Percentiles rank a stretch among this genome's conserved stretches.
These are phyloP conservation scores for Nomada lathburiana DNA, from an alignment of 2,888 invertebrate genomes.

Conservation along the genomic window DNA sequence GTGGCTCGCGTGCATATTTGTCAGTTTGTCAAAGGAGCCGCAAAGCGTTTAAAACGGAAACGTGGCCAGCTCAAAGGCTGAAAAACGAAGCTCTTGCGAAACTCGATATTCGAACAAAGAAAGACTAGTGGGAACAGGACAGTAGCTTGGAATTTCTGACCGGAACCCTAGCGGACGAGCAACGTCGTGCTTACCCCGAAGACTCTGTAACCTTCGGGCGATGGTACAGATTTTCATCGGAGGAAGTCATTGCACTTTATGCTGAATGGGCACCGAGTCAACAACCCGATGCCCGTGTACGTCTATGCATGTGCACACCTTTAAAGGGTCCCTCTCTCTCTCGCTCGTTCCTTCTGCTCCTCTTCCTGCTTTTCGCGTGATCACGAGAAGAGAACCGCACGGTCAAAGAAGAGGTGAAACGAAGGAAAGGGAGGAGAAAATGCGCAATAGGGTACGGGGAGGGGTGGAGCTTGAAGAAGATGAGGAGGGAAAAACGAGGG, in stretches of 20 bases:
- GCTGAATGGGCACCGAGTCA: conserved; percentile 83
- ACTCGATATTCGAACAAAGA: conserved; percentile 42
- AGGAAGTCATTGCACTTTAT: conserved; percentile 83
- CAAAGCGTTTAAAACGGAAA: conserved; percentile 50
- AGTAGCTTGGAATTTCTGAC: conserved; percentile 45
- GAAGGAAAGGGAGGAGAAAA: conserved; percentile 50
- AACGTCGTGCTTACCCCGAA: conserved; percentile 54
- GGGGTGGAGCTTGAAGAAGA: conserved; percentile 4
- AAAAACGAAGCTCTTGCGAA: conserved; percentile 42
- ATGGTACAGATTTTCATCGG: conserved; percentile 81
- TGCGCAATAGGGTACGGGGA: conserved; percentile 25
- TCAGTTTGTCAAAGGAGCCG: conserved; percentile 30
- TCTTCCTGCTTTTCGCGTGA: conserved; percentile 61
- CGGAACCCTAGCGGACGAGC: conserved; percentile 47
- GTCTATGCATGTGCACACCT: conserved; percentile 48
- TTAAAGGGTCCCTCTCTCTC: conserved; percentile 30
- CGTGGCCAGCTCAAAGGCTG: conserved; percentile 39
- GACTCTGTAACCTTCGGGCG: conserved; percentile 65
- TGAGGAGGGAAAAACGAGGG: conserved; percentile 31
- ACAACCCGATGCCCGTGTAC: conserved; percentile 77
- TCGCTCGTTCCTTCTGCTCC: conserved; percentile 33
- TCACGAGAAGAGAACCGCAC: conserved; percentile 39
- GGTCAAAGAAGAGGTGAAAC: conserved; percentile 26
- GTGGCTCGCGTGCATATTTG: conserved; percentile 26
- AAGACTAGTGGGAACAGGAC: conserved; percentile 19